Percentiles rank a stretch among this genome's conserved stretches.
Conservation (phyloP, 2,888 invertebrate genomes). For the Phengaris arion region DNA sequence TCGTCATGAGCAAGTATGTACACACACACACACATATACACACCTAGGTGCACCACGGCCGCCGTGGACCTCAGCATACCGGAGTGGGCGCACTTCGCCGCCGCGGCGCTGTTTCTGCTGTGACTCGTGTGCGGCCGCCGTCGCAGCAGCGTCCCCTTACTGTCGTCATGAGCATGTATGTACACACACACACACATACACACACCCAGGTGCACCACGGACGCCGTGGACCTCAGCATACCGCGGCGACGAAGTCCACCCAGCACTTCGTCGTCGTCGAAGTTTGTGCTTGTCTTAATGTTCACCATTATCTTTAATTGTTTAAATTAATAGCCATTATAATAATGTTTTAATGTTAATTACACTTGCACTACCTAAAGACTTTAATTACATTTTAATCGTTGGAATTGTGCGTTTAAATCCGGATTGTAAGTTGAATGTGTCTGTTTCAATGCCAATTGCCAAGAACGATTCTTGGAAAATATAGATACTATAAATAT, state of each 20-base stretch:
- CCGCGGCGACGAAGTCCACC: constrained; percentile 56
- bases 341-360: neutral
- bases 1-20: too few relatives aligned
- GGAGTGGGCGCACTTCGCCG: too few relatives aligned
- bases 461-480: neutral
- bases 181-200: too few relatives aligned
- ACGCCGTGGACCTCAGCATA: constrained; percentile 68
- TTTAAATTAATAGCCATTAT: neutral
- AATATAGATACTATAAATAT: too few relatives aligned
- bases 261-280: constrained; percentile 60
- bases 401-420: neutral
- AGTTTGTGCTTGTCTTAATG: constrained; percentile 12
- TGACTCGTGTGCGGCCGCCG: too few relatives aligned
- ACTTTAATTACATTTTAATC: constrained; percentile 2
- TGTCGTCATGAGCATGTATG: too few relatives aligned
- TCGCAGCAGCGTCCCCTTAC: too few relatives aligned
- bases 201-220: constrained; percentile 66
- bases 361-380: neutral
- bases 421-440: neutral
- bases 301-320: constrained; percentile 14
- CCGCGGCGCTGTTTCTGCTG: too few relatives aligned
- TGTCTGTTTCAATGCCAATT: neutral
- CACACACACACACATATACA: too few relatives aligned
- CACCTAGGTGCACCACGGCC: too few relatives aligned
- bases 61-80: too few relatives aligned